Evolutionary conservation across 2,888 invertebrate species (phyloP), one percentile per base, ranked within the genome.

Genomic region (Amphipoea lucens): DNA sequence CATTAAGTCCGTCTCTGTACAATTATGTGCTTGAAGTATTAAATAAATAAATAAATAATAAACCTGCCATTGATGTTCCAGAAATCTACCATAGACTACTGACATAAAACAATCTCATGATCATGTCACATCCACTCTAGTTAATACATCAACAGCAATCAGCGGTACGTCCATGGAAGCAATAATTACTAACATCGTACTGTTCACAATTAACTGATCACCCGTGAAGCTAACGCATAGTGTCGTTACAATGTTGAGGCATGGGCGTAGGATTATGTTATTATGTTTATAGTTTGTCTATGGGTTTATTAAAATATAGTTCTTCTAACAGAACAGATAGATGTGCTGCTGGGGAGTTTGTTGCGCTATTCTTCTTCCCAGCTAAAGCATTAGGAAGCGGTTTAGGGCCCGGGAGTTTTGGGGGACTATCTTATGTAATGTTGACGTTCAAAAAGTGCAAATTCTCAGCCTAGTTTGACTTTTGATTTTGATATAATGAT

Each of bases 131-230:
- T 88, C 88, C 76, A 86, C 72, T 81, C 67, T 42, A 82, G 74
- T 86, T 83, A 84, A 57, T 76, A 81, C 80, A 74, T 87, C 86
- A 79, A 75, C 54, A 86, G 76, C 83, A 85, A 87, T 85, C 88
- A 88, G 85, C 86, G 86, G 57, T 74, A 60, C 77, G 80, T 81
- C 68, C 63, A 45, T 62, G 20, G 20, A 48, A 69, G 48, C 17
- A 83, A 77, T 81, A 82, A 81, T 81, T 76, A 83, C 36, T 51
- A 17, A 14, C 76, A 62, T 62, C 17, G 70, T 76, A 81, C 70
- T 74, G 79, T 82, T 84, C 84, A 89, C 91, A 92, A 92, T 93
- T 91, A 92, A 84, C 89, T 88, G 87, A 87, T 91, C 91, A 92
- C 89, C 90, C 91, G 84, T 92, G 89, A 91, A 91, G 86, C 79